Evolutionary conservation across 2,113 vertebrate genomes (phyloP), one percentile per base, ranked within the genome.

Genomic region (Martes martes): DNA sequence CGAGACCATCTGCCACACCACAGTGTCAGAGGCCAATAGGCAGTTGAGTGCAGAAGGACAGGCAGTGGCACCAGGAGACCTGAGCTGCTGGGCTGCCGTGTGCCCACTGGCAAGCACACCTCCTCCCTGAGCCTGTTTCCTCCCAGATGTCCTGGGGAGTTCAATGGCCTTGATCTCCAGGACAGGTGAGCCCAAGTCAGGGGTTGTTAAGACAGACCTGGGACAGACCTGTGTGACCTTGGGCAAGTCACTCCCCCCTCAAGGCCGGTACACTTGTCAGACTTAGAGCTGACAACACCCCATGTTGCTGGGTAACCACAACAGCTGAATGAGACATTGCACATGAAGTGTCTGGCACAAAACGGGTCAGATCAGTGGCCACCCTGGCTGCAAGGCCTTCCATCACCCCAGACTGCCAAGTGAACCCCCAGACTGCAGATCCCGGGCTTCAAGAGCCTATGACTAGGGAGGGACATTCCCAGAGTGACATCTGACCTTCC

Each of bases 1-100:
- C 0, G 7, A 21, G 2, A 5, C 31, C 1, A 2, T 9, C 2
- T 31, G n/a, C 65, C 69, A 71, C 36, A 28, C 42, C 79, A 26
- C 42, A 4, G 24, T 28, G 45, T 65, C 65, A 65, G 24, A 87
- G 33, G 28, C 31, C 4, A 0, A n/a, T 8, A 21, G 57, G 42
- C 15, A 15, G 4, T 8, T 11, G 13, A 84, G 24, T 8, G 9
- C 28, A 1, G 24, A 61, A 63, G n/a, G 24, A 13, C 1, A 13
- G 50, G 39, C 47, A 33, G 14, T 18, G 61, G 33, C 7, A 4
- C 26, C 11, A 39, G 45, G 71, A 42, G 16, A 33, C 65, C 31
- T 6, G 31, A 67, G 31, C 63, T 65, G 63, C 36, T 52, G 52
- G 57, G 52, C 50, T 55, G n/a, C 45, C 57, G 6, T 11, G 19